Percentiles rank a stretch among this genome's conserved stretches.
Evolutionary conservation across 2,888 invertebrate genomes (phyloP).

Genomic region (Matsumyia berberina): DNA sequence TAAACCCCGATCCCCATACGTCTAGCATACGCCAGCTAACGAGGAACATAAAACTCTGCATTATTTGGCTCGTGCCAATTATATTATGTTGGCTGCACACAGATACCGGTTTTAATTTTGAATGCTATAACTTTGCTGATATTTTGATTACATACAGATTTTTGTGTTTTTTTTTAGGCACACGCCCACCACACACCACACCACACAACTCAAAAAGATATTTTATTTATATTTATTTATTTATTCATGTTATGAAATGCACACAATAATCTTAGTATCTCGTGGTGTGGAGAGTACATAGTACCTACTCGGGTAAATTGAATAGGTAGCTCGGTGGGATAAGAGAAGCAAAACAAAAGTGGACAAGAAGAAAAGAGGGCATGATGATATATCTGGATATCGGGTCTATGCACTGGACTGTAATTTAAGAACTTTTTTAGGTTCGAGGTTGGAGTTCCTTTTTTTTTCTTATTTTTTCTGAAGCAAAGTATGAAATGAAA

Average conservation of each 20-base stretch:
- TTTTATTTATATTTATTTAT: conserved; percentile 46
- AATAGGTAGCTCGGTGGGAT: conserved; percentile 32
- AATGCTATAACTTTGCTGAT: conserved; percentile 46
- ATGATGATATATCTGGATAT: conserved; percentile 52
- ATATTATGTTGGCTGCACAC: conserved; percentile 44
- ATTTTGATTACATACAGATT: conserved; percentile 48
- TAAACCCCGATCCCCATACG: conserved; percentile 44
- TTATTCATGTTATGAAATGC: conserved; percentile 54
- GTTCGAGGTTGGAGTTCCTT: conserved; percentile 36
- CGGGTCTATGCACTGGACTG: conserved; percentile 59
- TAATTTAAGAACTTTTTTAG: conserved; percentile 68
- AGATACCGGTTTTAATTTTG: conserved; percentile 55
- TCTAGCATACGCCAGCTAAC: conserved; percentile 51
- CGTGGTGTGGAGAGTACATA: conserved; percentile 19
- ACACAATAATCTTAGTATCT: conserved; percentile 42
- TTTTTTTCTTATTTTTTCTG: background rate
- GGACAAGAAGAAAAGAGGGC: conserved; percentile 35
- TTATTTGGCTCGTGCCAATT: conserved; percentile 76
- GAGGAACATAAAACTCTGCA: conserved; percentile 66
- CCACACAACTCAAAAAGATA: conserved; percentile 7
- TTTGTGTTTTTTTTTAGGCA: conserved; percentile 36
- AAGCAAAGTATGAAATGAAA: conserved; percentile 9
- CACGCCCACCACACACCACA: conserved; percentile 60
- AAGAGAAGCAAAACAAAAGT: conserved; percentile 27
- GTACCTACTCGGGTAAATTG: conserved; percentile 21